Evolutionary conservation across 2,113 vertebrate species (phyloP).

Genomic region (Mustelus asterias): DNA sequence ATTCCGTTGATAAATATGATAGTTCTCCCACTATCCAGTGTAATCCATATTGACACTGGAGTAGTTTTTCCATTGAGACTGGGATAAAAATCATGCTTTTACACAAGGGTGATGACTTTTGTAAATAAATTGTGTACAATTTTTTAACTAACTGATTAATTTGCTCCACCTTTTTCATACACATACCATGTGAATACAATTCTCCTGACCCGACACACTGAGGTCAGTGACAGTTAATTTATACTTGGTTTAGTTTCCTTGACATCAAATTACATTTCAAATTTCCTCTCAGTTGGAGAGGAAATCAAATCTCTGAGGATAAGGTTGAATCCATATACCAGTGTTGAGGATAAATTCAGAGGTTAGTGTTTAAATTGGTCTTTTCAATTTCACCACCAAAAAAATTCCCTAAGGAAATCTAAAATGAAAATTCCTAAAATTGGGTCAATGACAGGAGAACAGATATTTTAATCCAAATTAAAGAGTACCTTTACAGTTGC

Average conservation of each 20-base stretch:
- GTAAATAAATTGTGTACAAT: neutral
- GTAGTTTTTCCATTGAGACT: neutral
- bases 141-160: neutral
- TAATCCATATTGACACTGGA: neutral
- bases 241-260: neutral
- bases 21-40: neutral
- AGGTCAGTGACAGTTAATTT: neutral
- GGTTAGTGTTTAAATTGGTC: neutral
- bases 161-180: neutral
- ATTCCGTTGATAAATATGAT: neutral
- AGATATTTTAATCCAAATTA: neutral
- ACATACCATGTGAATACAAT: neutral
- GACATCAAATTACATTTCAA: neutral
- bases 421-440: neutral
- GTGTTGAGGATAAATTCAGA: neutral
- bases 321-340: neutral
- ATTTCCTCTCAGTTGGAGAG: neutral
- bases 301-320: neutral
- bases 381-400: conserved; percentile 1
- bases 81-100: neutral
- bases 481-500: neutral
- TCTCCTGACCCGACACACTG: neutral
- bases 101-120: neutral
- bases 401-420: neutral
- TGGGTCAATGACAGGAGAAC: neutral